Evolutionary conservation across 2,113 vertebrate species (phyloP), one percentile per base, ranked within the genome.

Genomic region (Ophiodon elongatus): DNA sequence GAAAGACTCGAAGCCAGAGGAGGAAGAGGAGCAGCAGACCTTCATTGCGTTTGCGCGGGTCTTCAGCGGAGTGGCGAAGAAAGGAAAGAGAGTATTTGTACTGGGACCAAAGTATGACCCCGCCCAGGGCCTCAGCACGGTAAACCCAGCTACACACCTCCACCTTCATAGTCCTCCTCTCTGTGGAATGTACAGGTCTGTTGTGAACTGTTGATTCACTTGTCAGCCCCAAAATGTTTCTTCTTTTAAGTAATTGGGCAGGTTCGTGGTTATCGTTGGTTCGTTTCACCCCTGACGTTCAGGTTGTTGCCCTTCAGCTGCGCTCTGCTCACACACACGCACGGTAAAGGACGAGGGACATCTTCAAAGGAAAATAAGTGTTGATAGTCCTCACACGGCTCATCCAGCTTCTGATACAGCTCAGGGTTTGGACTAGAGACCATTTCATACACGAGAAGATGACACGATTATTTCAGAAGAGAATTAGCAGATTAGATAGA

Each of bases 61-160:
- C 15, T 99, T 97, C 94, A 99, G 98, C 23, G 98, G 98, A 0
- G 79, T 95, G 50, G 95, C 95, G 14, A 94, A 83, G 85, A 97
- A 78, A 93, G 97, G 98, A 29, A 96, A 96, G 81, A 96, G 85
- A 56, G 94, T 99, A 64, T 98, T 98, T 84, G 96, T 99, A 68
- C 92, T 99, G 63, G 97, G 98, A 71, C 98, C 98, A 74, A 99
- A 99, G 89, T 99, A 99, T 54, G 96, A 98, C 81, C 98, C 98
- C 2, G 63, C 92, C 19, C 95, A 95, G 67, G 96, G 96, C 65
- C 88, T 94, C 35, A 79, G 19, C 54, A 74, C 63, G 93, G 93
- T 94, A 88, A 91, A 17, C 11, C 47, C 43, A 52, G n/a, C 4
- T 33, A 37, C 33, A 6, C 8, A 0, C n/a, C n/a, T 31, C 31